A percentile compares a stretch with the other conserved stretches of the same genome.
phyloP scores from a whole-genome alignment of 2,797 vertebrate species.

The Orientallactaga sibirica region DNA sequence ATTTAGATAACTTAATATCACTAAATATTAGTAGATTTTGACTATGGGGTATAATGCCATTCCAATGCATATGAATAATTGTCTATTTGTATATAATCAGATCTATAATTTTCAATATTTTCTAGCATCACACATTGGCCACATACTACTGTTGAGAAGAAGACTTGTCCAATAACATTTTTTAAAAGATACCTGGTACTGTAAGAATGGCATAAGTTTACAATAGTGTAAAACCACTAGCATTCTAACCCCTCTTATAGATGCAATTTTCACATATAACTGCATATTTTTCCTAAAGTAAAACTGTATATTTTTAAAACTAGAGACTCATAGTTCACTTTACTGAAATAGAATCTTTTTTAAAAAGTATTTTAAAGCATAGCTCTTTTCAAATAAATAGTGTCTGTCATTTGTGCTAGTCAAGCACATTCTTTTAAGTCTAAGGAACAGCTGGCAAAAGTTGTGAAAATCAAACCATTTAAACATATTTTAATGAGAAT shows the following conservation, averaged over 20 bases:
- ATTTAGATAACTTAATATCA: background rate
- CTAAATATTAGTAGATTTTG: background rate
- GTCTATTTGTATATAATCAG: background rate
- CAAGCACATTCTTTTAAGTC: constrained; percentile 67
- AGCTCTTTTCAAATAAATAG: constrained; percentile 63
- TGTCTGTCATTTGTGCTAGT: constrained; percentile 64
- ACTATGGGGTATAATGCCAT: background rate
- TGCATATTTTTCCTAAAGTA: constrained; percentile 54
- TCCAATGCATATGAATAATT: background rate
- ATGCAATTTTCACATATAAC: constrained; percentile 52
- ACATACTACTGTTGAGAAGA: constrained; percentile 22
- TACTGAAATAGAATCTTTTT: constrained; percentile 66
- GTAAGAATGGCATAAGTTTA: background rate
- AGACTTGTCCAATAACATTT: background rate
- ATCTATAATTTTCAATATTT: background rate
- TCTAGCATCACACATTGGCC: background rate
- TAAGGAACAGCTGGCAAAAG: constrained; percentile 68
- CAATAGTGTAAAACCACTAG: background rate
- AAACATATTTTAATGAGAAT: constrained; percentile 76
- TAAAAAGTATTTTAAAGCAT: constrained; percentile 47
- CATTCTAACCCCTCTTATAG: constrained; percentile 49
- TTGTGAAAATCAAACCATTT: constrained; percentile 69
- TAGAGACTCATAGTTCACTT: constrained; percentile 60
- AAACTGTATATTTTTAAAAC: constrained; percentile 66
- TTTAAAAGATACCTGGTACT: background rate